phyloP scores from a whole-genome alignment of 2,888 invertebrate species.

The Bruchidius siliquastri region DNA sequence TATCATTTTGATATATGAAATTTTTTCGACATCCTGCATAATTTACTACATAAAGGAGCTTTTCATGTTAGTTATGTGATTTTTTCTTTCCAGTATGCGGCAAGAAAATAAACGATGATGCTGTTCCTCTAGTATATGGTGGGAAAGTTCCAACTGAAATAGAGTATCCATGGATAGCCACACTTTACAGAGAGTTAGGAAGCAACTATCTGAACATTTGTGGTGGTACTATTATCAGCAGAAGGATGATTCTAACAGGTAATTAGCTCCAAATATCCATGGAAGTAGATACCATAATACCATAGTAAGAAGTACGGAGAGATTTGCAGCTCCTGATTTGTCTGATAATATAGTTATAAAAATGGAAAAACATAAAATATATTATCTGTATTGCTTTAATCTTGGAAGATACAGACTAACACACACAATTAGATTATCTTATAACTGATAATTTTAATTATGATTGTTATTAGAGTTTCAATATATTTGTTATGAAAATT shows the following conservation, averaged over 20 bases:
- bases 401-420: no score
- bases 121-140: conserved; percentile 7
- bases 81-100: conserved; percentile 20
- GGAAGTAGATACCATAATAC: no score
- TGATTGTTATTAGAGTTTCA: background rate
- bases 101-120: conserved; percentile 14
- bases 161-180: conserved; percentile 19
- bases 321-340: no score
- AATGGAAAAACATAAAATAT: no score
- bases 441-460: background rate
- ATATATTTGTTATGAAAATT: background rate
- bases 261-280: background rate
- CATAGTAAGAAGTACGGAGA: no score
- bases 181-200: conserved; percentile 11
- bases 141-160: conserved; percentile 10
- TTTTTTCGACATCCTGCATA: no score
- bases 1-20: no score
- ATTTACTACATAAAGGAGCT: no score
- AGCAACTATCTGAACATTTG: conserved; percentile 12
- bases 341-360: no score
- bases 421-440: no score
- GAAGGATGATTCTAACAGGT: conserved; percentile 17
- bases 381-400: no score
- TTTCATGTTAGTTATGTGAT: no score
- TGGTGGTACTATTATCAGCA: conserved; percentile 17